These are phyloP conservation scores for Apostichopus californicus DNA, from an alignment of 35 echinoderm and acorn worm species.

Conservation along the genomic window DNA sequence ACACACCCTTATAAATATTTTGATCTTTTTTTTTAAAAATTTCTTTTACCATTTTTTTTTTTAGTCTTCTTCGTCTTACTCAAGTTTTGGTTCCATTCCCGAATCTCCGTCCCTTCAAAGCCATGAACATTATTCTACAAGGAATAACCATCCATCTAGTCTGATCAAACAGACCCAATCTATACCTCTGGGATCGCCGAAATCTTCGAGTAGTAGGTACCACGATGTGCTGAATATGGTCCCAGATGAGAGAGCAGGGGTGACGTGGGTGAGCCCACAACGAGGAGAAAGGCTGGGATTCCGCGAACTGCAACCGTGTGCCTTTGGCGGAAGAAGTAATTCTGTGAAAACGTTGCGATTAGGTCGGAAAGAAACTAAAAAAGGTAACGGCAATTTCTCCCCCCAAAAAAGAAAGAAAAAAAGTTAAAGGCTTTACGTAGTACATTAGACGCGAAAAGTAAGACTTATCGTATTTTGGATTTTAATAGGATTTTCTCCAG, in stretches of 20 bases:
- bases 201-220: neutral
- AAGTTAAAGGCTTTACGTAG: too few relatives aligned
- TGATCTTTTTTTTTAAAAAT: too few relatives aligned
- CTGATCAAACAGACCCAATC: neutral
- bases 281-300: conserved; percentile 24
- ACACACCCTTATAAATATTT: too few relatives aligned
- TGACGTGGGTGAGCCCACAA: conserved; percentile 33
- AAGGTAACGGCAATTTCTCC: conserved; percentile 11
- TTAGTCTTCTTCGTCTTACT: conserved; percentile 23
- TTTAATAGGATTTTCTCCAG: too few relatives aligned
- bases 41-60: neutral
- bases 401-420: too few relatives aligned
- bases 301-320: conserved; percentile 1
- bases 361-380: conserved; percentile 26
- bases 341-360: conserved; percentile 17
- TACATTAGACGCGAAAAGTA: too few relatives aligned
- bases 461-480: too few relatives aligned
- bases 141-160: conserved; percentile 9
- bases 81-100: neutral
- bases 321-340: neutral
- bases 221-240: conserved; percentile 5
- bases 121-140: conserved; percentile 17
- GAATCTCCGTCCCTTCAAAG: conserved; percentile 23
- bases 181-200: neutral
- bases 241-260: conserved; percentile 4